phyloP scores from a whole-genome alignment of 2,113 vertebrate genomes.

The Potamarius usumacintae region DNA sequence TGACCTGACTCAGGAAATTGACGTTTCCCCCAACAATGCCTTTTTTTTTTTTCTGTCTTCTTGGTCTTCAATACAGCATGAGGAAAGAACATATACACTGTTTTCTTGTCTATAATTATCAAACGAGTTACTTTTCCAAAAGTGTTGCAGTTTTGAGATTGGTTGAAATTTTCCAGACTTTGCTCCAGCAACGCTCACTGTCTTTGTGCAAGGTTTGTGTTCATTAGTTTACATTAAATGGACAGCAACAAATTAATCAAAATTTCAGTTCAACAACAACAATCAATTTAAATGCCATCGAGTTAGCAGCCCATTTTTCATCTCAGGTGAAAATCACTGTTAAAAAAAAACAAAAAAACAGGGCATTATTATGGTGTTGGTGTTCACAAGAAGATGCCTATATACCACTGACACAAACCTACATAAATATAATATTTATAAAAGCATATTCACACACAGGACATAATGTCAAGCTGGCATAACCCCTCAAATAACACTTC shows the following conservation, averaged over 20 bases:
- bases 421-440: neutral
- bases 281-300: neutral
- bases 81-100: neutral
- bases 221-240: conserved; percentile 17
- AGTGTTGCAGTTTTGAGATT: neutral
- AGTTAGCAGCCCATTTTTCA: neutral
- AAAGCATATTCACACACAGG: neutral
- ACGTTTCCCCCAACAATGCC: conserved; percentile 24
- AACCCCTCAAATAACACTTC: neutral
- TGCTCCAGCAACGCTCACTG: neutral
- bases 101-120: neutral
- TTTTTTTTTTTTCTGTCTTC: neutral
- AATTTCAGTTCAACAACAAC: neutral
- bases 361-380: neutral
- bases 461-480: neutral
- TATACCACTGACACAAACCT: neutral
- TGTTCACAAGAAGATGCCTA: neutral
- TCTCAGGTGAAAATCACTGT: neutral
- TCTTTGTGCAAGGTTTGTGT: neutral
- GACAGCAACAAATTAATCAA: conserved; percentile 5
- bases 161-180: neutral
- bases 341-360: neutral
- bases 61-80: neutral
- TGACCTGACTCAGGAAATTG: conserved; percentile 39
- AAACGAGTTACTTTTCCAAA: neutral